Evolutionary conservation across 2,888 invertebrate species (phyloP).

Genomic region (Athalia circularis): DNA sequence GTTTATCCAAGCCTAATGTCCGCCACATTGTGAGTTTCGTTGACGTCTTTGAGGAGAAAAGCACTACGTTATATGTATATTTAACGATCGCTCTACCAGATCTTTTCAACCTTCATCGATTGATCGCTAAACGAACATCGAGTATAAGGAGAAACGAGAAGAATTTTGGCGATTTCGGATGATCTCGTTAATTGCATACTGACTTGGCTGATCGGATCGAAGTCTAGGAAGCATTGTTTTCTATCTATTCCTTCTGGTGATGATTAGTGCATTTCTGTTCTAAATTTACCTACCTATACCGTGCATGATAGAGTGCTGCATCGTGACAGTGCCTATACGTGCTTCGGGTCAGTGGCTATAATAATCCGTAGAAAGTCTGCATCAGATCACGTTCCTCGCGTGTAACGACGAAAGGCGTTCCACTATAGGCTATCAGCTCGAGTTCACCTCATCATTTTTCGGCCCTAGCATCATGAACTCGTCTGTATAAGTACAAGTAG

Average conservation of each 20-base stretch:
- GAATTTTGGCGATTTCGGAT: not conserved
- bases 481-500: too few species aligned
- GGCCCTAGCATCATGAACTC: not conserved
- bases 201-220: not conserved
- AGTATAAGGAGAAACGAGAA: not conserved
- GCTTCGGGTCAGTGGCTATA: conserved; percentile 11
- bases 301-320: not conserved
- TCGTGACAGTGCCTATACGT: conserved; percentile 15
- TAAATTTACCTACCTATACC: not conserved
- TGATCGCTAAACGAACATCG: not conserved
- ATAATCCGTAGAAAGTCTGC: conserved; percentile 44
- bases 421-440: conserved; percentile 9
- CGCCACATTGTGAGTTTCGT: conserved; percentile 38
- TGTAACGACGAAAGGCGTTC: not conserved
- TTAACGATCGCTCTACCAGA: conserved; percentile 22
- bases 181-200: not conserved
- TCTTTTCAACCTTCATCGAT: conserved; percentile 1
- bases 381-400: conserved; percentile 38
- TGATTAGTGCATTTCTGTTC: not conserved
- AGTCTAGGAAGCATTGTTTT: not conserved
- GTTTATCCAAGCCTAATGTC: not conserved
- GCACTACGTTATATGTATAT: not conserved
- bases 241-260: not conserved
- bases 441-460: conserved; percentile 27
- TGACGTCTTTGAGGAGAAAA: conserved; percentile 15